Base-by-base conservation (phyloP, 1,140 invertebrate species). In the Plodia interpunctella region DNA sequence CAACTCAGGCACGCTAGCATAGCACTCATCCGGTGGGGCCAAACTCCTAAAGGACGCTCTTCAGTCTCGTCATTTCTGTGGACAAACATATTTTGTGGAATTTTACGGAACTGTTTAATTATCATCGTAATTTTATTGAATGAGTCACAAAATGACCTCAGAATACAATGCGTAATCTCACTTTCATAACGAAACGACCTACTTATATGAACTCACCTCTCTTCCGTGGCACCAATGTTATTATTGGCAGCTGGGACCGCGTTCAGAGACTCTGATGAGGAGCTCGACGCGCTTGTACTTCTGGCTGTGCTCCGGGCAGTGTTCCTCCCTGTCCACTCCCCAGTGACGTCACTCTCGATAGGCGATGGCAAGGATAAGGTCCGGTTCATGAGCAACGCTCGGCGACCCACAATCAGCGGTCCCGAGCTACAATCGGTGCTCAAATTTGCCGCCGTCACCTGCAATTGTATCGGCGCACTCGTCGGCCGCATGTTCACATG, bases 21-120 rank as follows among this genome's bases (percentile, higher is more conserved):
- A 17, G 95, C 94, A 81, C 95, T 96, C 53, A 95, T 91, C 3
- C 92, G 91, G 82, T 97, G 95, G 0, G 95, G 96, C 96, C 96
- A 97, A 65, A 83, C 79, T 51, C 83, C 87, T 74, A 87, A 83
- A 59, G 86, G 80, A 38, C 83, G 79, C 57, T 77, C 78, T 60
- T 84, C 83, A 71, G 72, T 78, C 72, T 88, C 86, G 65, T 85
- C 80, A 63, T 72, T 81, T 76, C 85, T 83, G 69, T 53, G 19
- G 20, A 53, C 21, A 66, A 70, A 55, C 9, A 44, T 59, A 72
- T 55, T 5, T 28, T 60, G 35, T 52, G 51, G 15, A 28, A 32
- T 20, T 19, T 54, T 49, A 44, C 38, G 38, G 49, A 51, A 51
- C 20, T 20, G 9, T 21, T 19, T 3, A 20, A 51, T 51, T 51